Percentiles rank a stretch among this genome's conserved stretches.
These are phyloP conservation scores for Coranthus polyacanthus DNA, from an alignment of 2,797 vertebrate genomes.

Conservation along the genomic window DNA sequence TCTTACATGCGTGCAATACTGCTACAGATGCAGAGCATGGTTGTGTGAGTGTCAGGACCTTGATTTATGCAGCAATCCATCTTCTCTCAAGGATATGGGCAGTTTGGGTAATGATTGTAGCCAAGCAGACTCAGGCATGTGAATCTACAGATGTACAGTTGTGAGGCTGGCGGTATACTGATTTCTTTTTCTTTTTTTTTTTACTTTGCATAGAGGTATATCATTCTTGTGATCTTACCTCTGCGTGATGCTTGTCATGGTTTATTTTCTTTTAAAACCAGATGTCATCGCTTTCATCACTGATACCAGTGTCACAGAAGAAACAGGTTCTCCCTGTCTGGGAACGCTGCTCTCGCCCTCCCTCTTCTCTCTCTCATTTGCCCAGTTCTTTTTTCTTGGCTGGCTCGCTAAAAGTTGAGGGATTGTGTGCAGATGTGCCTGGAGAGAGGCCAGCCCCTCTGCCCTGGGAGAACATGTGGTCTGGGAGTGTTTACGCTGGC, in stretches of 20 bases:
- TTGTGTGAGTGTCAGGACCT: conserved; percentile 45
- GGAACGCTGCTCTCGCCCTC: conserved; percentile 59
- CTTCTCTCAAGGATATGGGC: conserved; percentile 67
- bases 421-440: conserved; percentile 89
- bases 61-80: conserved; percentile 74
- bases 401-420: conserved; percentile 74
- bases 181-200: not conserved
- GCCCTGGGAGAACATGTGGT: conserved; percentile 89
- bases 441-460: conserved; percentile 84
- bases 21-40: conserved; percentile 56
- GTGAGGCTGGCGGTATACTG: conserved; percentile 26
- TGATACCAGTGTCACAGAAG: conserved; percentile 46
- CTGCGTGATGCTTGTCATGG: conserved; percentile 17
- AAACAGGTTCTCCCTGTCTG: conserved; percentile 72
- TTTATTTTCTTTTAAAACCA: conserved; percentile 18
- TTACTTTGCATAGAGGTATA: conserved; percentile 10
- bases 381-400: conserved; percentile 66
- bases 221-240: conserved; percentile 7
- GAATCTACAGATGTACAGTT: conserved; percentile 41
- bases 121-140: conserved; percentile 53
- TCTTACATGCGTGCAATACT: conserved; percentile 11
- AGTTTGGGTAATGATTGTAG: conserved; percentile 56
- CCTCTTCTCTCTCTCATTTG: conserved; percentile 31
- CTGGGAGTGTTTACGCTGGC: conserved; percentile 87
- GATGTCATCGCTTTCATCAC: conserved; percentile 48